Conservation (phyloP, 2,113 vertebrate species). For the Prunella himalayana region DNA sequence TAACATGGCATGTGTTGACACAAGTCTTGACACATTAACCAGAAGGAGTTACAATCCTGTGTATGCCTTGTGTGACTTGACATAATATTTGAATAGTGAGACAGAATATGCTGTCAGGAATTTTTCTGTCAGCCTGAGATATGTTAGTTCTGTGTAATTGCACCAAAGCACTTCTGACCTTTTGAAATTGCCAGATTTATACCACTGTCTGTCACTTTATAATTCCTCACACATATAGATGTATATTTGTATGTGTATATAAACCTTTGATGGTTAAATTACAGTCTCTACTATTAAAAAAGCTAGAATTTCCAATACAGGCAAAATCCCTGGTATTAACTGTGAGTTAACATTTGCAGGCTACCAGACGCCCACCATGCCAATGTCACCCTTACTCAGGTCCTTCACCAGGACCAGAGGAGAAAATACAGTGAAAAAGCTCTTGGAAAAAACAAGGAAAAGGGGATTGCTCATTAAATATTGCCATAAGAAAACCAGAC, state of each 20-base stretch:
- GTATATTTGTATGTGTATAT: background rate
- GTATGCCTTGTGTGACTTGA: background rate
- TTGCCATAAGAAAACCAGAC: background rate
- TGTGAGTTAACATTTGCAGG: background rate
- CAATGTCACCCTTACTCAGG: background rate
- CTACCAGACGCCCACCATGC: background rate
- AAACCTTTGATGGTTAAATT: background rate
- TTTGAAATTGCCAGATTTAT: background rate
- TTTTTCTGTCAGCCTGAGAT: background rate
- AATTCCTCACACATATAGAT: background rate
- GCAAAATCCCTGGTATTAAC: background rate
- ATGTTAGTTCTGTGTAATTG: background rate
- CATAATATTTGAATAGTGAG: background rate
- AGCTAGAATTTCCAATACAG: background rate
- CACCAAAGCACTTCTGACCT: background rate
- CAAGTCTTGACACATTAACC: constrained; percentile 5
- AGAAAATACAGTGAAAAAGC: background rate
- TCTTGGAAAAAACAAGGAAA: background rate
- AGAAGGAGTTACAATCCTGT: background rate
- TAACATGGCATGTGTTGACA: background rate
- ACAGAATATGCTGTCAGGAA: background rate
- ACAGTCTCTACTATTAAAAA: background rate
- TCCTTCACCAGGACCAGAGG: background rate
- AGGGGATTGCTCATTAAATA: background rate
- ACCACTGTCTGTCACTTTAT: background rate